phyloP scores from a whole-genome alignment of 2,113 vertebrate species.

The Rhodinocichla rosea region DNA sequence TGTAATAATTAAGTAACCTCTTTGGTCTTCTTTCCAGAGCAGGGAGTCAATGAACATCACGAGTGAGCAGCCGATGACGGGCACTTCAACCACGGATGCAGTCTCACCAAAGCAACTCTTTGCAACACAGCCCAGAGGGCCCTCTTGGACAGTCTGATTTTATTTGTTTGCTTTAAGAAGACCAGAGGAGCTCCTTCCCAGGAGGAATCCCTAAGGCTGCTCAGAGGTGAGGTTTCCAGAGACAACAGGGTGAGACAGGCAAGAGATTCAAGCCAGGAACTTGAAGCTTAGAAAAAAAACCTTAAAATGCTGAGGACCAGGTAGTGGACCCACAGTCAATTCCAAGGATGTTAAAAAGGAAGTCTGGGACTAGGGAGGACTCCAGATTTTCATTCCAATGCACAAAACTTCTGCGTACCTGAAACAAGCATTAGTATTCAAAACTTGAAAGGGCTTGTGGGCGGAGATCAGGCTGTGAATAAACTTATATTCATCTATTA shows the following conservation, averaged over 20 bases:
- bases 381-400: background rate
- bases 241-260: background rate
- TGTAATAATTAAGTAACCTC: background rate
- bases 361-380: accelerated
- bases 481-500: background rate
- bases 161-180: background rate
- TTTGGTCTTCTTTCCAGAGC: background rate
- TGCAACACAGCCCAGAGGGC: background rate
- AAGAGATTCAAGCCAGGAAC: background rate
- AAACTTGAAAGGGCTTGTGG: background rate
- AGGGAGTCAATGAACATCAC: background rate
- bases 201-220: background rate
- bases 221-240: background rate
- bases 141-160: background rate
- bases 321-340: background rate
- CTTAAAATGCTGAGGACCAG: background rate
- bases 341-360: background rate
- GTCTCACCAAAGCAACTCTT: background rate
- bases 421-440: background rate
- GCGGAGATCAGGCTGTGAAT: background rate
- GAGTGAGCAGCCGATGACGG: accelerated
- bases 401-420: background rate
- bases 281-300: background rate
- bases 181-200: background rate
- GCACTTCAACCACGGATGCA: background rate